Percentiles rank a stretch among this genome's conserved stretches.
Evolutionary conservation across 2,888 invertebrate genomes (phyloP).

Genomic region (Achlya flavicornis): DNA sequence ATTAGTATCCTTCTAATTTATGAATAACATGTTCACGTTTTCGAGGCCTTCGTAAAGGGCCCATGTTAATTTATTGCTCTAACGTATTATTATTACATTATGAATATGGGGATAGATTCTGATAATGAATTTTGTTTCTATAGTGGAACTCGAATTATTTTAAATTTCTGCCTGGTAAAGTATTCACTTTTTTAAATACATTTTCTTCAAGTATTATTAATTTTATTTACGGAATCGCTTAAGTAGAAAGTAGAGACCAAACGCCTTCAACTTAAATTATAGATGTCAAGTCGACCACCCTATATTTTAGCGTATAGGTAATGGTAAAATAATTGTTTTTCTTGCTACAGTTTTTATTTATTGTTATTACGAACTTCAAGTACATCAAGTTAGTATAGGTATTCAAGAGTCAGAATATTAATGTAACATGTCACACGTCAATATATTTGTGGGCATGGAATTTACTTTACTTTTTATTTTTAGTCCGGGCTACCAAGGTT

Average conservation of each 20-base stretch:
- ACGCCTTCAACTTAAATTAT: neutral
- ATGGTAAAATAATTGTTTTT: slow-evolving; percentile 3
- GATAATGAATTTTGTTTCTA: neutral
- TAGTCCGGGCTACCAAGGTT: neutral
- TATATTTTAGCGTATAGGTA: slow-evolving; percentile 4
- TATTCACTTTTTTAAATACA: neutral
- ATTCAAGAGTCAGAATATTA: neutral
- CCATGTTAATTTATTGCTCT: neutral
- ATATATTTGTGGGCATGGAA: too few relatives aligned
- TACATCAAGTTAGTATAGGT: neutral
- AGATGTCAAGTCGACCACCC: neutral
- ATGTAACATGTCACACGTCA: too few relatives aligned
- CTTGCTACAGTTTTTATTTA: neutral
- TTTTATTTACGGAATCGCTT: neutral
- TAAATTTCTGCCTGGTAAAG: too few relatives aligned
- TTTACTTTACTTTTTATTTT: neutral
- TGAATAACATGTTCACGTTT: neutral
- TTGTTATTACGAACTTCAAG: neutral
- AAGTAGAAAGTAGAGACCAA: neutral
- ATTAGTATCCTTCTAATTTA: neutral
- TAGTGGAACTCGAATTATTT: neutral
- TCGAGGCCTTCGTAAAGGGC: neutral
- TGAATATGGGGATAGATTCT: neutral
- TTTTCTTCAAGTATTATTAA: too few relatives aligned
- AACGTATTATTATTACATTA: neutral